phyloP scores from a whole-genome alignment of 2,888 invertebrate species.

The Leptinotarsa rubiginosa region DNA sequence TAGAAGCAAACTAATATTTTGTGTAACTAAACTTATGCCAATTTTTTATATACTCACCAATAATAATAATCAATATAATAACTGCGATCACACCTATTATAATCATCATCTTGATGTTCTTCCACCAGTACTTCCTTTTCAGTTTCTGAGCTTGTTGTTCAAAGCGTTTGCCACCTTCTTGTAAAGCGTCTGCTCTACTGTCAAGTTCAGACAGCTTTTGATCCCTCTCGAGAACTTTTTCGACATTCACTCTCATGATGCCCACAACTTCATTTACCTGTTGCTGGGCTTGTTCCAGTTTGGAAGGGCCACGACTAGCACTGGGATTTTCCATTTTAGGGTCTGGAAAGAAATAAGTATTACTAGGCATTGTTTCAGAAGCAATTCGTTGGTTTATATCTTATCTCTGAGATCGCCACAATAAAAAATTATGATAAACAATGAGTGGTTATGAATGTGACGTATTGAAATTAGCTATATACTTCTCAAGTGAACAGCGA shows the following conservation, averaged over 20 bases:
- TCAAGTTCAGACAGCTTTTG: constrained; percentile 94
- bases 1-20: too few species aligned
- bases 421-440: background rate
- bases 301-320: constrained; percentile 53
- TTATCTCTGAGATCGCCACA: constrained; percentile 17
- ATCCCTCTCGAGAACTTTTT: constrained; percentile 95
- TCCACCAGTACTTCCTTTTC: constrained; percentile 97
- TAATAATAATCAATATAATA: constrained; percentile 85
- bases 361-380: constrained; percentile 37
- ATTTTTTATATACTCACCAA: constrained; percentile 75
- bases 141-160: constrained; percentile 97
- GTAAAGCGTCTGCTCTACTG: constrained; percentile 94
- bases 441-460: constrained; percentile 9
- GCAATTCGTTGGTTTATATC: constrained; percentile 17
- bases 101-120: constrained; percentile 97
- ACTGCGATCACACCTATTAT: constrained; percentile 88
- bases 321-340: constrained; percentile 54
- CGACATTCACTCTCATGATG: constrained; percentile 96
- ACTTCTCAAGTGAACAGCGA: background rate
- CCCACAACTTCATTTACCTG: constrained; percentile 80
- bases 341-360: constrained; percentile 44
- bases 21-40: background rate
- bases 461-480: background rate
- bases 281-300: constrained; percentile 64
- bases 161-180: constrained; percentile 95